phyloP scores from a whole-genome alignment of 2,797 vertebrate species.

The Oryzias dopingdopingensis region DNA sequence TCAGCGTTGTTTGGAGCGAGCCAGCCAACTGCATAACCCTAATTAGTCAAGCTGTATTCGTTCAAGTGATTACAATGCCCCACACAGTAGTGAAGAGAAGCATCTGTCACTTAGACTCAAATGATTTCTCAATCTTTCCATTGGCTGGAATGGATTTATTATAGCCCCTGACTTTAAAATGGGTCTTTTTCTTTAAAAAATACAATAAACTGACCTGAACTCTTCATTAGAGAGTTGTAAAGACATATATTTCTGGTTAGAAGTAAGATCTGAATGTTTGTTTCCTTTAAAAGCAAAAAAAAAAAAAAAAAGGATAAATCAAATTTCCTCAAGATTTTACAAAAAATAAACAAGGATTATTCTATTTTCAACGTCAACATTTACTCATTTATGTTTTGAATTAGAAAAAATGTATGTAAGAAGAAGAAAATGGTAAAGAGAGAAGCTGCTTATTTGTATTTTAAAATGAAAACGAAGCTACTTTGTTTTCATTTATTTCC shows the following conservation, averaged over 20 bases:
- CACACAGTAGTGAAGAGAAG: conserved; percentile 65
- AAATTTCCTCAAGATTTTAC: too few species aligned
- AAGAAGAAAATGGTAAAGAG: conserved; percentile 24
- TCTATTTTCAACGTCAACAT: too few species aligned
- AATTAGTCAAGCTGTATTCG: conserved; percentile 76
- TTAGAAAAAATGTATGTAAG: not conserved
- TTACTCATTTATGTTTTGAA: too few species aligned
- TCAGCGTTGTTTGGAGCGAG: conserved; percentile 67
- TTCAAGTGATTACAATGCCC: conserved; percentile 70
- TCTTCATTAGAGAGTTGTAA: not conserved
- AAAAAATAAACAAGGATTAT: too few species aligned
- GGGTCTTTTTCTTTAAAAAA: conserved; percentile 16
- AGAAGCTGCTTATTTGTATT: not conserved
- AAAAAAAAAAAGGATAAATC: too few species aligned
- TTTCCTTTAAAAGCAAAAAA: too few species aligned
- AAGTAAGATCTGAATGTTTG: too few species aligned
- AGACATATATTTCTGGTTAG: too few species aligned
- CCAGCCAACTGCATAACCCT: conserved; percentile 72
- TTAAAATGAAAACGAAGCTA: not conserved
- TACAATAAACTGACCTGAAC: conserved; percentile 13
- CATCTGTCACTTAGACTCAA: conserved; percentile 72
- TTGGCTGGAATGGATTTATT: conserved; percentile 41
- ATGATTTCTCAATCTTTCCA: conserved; percentile 68
- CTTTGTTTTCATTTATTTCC: conserved; percentile 13
- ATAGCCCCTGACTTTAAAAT: conserved; percentile 5